These are phyloP conservation scores for Cochlearius cochlearius DNA, from an alignment of 2,113 vertebrate species.

Conservation along the genomic window DNA sequence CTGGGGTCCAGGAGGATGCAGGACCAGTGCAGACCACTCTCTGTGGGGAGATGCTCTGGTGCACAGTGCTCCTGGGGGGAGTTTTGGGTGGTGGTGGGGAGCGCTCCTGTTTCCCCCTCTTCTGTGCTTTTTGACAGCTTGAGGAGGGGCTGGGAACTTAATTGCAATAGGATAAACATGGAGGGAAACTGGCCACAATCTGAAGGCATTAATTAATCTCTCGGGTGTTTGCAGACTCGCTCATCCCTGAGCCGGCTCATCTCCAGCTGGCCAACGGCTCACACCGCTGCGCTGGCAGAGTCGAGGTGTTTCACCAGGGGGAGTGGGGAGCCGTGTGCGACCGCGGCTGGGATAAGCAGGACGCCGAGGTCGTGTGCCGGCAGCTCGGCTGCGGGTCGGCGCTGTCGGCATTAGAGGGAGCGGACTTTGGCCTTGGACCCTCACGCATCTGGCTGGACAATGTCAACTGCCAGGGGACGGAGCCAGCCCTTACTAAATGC, in stretches of 20 bases:
- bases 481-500: slow-evolving; percentile 43
- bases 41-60: too few relatives aligned
- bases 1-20: too few relatives aligned
- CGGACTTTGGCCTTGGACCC: slow-evolving; percentile 9
- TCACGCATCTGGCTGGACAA: slow-evolving; percentile 65
- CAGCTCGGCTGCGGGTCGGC: slow-evolving; percentile 60
- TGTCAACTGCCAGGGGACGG: slow-evolving; percentile 51
- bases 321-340: slow-evolving; percentile 66
- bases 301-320: slow-evolving; percentile 61
- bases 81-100: too few relatives aligned
- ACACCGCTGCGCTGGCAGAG: slow-evolving; percentile 49
- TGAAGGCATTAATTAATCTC: too few relatives aligned
- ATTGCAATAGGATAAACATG: too few relatives aligned
- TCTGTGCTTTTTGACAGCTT: too few relatives aligned
- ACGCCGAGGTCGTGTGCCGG: slow-evolving; percentile 51
- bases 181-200: too few relatives aligned
- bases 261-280: slow-evolving; percentile 8
- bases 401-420: rapidly evolving
- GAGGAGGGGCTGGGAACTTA: too few relatives aligned
- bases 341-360: slow-evolving; percentile 47
- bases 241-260: background rate
- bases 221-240: background rate
- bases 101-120: too few relatives aligned
- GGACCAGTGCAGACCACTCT: too few relatives aligned
- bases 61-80: too few relatives aligned